Conservation (phyloP, 1,140 invertebrate species). For the Trypoxylus dichotomus region DNA sequence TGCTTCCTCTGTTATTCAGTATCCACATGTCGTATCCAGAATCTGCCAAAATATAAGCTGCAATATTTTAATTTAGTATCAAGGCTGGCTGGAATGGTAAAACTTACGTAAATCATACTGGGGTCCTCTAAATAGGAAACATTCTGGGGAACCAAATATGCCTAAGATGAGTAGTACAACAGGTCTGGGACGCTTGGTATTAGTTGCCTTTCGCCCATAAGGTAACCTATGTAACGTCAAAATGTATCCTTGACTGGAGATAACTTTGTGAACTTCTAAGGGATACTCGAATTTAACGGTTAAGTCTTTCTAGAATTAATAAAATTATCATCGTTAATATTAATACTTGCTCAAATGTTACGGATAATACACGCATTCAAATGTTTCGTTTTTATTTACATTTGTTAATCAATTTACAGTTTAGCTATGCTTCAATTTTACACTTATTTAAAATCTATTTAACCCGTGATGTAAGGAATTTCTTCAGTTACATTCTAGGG, state of each 20-base stretch:
- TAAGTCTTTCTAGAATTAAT: constrained; percentile 56
- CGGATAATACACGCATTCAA: too few species aligned
- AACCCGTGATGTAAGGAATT: too few species aligned
- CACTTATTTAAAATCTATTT: too few species aligned
- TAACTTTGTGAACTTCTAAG: constrained; percentile 64
- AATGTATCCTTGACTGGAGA: constrained; percentile 71
- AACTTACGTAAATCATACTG: constrained; percentile 29
- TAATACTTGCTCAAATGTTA: not conserved
- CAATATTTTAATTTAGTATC: constrained; percentile 36
- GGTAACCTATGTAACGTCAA: constrained; percentile 69
- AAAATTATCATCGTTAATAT: not conserved
- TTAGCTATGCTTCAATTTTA: too few species aligned
- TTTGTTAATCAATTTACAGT: too few species aligned
- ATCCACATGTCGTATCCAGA: constrained; percentile 77
- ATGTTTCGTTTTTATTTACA: too few species aligned
- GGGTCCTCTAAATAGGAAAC: constrained; percentile 32
- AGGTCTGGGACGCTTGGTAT: constrained; percentile 32
- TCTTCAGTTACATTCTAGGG: too few species aligned
- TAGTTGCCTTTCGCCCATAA: constrained; percentile 42
- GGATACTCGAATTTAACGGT: constrained; percentile 65
- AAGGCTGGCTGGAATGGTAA: not conserved
- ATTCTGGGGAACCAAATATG: constrained; percentile 56
- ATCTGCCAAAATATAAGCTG: constrained; percentile 68
- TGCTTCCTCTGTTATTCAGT: constrained; percentile 66
- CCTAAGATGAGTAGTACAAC: constrained; percentile 69